A percentile compares a stretch with the other conserved stretches of the same genome.
Evolutionary conservation across 2,113 vertebrate species (phyloP).

Genomic region (Coptodon rendalli): DNA sequence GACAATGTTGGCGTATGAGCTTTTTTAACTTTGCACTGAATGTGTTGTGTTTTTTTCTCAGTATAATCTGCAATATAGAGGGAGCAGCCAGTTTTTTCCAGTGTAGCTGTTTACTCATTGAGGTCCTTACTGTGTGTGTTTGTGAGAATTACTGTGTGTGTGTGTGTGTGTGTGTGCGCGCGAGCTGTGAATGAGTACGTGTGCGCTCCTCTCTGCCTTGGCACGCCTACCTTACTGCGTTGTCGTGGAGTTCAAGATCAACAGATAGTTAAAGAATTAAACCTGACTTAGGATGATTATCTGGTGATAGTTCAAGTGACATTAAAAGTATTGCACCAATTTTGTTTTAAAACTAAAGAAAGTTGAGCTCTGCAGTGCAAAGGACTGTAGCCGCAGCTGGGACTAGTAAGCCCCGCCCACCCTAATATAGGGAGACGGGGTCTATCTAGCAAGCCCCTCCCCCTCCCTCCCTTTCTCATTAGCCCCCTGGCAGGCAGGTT

Average conservation of each 20-base stretch:
- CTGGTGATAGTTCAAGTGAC: conserved; percentile 77
- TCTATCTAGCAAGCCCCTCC: conserved; percentile 74
- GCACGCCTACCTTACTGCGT: conserved; percentile 90
- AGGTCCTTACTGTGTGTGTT: conserved; percentile 75
- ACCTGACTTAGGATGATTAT: conserved; percentile 84
- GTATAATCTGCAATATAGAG: conserved; percentile 82
- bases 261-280: conserved; percentile 74
- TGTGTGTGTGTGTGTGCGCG: neutral
- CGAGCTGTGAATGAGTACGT: conserved; percentile 54
- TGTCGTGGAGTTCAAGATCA: conserved; percentile 89
- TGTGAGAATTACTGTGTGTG: neutral
- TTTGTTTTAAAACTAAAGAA: conserved; percentile 96
- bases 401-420: conserved; percentile 85
- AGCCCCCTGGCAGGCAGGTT: conserved; percentile 48
- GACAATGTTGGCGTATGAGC: conserved; percentile 86
- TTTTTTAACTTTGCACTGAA: conserved; percentile 98
- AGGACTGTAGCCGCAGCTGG: conserved; percentile 98
- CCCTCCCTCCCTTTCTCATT: neutral
- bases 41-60: conserved; percentile 77
- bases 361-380: conserved; percentile 92
- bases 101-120: conserved; percentile 98
- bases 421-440: conserved; percentile 39
- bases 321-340: conserved; percentile 95
- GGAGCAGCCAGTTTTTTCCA: conserved; percentile 83
- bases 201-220: conserved; percentile 94